These are phyloP conservation scores for Irena cyanogastra DNA, from an alignment of 2,113 vertebrate genomes.

Conservation along the genomic window DNA sequence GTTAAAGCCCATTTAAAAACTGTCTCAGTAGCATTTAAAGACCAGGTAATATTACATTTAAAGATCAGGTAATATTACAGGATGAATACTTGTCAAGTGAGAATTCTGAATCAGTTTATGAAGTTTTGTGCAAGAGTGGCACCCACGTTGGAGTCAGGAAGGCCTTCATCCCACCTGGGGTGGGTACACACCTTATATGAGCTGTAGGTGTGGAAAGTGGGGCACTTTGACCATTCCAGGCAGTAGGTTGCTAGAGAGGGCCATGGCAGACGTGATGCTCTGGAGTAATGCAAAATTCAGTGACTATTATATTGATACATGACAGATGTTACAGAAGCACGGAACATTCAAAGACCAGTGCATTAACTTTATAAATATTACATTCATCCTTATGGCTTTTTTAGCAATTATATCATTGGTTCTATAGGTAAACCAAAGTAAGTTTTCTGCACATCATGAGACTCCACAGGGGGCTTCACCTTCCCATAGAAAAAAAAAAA, in stretches of 20 bases:
- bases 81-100: background rate
- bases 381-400: background rate
- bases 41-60: background rate
- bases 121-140: background rate
- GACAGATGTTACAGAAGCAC: background rate
- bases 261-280: background rate
- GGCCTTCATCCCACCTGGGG: background rate
- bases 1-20: background rate
- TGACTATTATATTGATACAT: slow-evolving; percentile 1
- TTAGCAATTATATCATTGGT: background rate
- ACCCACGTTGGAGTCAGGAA: background rate
- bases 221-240: background rate
- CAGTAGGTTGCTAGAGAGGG: background rate
- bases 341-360: background rate
- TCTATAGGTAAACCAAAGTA: background rate
- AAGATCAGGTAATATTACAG: background rate
- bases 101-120: background rate
- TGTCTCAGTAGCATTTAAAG: background rate
- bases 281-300: slow-evolving; percentile 31
- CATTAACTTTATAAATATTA: slow-evolving; percentile 46
- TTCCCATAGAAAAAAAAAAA: background rate
- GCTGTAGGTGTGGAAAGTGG: background rate
- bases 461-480: background rate
- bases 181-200: background rate
- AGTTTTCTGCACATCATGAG: background rate